A percentile compares a stretch with the other conserved stretches of the same genome.
These are phyloP conservation scores for Epinephelus fuscoguttatus DNA, from an alignment of 2,113 vertebrate genomes.

Conservation along the genomic window DNA sequence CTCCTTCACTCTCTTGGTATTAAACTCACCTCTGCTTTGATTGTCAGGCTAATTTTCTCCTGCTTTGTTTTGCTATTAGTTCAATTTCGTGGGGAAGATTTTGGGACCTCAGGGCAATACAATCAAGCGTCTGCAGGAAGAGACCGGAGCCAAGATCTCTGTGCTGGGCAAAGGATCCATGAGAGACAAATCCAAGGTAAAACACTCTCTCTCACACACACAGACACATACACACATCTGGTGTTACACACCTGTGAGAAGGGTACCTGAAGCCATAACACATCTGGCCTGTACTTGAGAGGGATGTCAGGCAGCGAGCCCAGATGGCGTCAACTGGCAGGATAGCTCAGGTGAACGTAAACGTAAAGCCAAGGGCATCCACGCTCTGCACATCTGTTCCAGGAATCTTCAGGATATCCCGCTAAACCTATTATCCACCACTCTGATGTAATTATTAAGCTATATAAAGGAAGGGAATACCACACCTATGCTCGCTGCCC, in stretches of 20 bases:
- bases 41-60: constrained; percentile 41
- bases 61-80: constrained; percentile 83
- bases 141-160: constrained; percentile 99
- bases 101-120: constrained; percentile 98
- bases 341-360: constrained; percentile 21
- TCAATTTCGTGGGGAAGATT: constrained; percentile 99
- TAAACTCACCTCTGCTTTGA: constrained; percentile 19
- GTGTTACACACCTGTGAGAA: constrained; percentile 36
- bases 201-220: not conserved
- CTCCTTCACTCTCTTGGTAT: constrained; percentile 27
- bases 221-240: constrained; percentile 27
- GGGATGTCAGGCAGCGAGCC: constrained; percentile 23
- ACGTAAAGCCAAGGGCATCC: constrained; percentile 49
- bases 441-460: constrained; percentile 28
- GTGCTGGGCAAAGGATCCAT: constrained; percentile 99
- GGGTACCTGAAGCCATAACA: constrained; percentile 48
- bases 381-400: constrained; percentile 42
- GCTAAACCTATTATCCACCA: constrained; percentile 20
- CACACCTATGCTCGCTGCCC: not conserved
- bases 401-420: constrained; percentile 27
- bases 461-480: constrained; percentile 16
- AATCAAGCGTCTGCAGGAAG: constrained; percentile 98
- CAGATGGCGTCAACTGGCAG: constrained; percentile 57
- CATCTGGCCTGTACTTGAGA: constrained; percentile 56
- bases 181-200: constrained; percentile 98